phyloP scores from a whole-genome alignment of 2,888 invertebrate genomes.

The Catocala sponsa region DNA sequence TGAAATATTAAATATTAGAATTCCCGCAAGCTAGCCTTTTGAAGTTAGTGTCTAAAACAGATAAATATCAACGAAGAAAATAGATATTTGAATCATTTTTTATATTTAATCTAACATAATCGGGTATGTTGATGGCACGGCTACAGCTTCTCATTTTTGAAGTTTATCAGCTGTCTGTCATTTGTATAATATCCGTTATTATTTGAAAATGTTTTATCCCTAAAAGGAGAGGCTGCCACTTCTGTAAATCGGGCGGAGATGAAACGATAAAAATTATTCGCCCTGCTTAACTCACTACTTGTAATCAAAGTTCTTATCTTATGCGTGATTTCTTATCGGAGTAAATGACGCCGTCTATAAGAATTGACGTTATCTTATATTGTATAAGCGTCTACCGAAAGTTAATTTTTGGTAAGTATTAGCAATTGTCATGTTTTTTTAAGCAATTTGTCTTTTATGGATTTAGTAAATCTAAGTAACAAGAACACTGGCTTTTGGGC shows the following conservation, averaged over 20 bases:
- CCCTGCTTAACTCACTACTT: conserved; percentile 22
- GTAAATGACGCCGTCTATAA: neutral
- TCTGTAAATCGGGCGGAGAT: conserved; percentile 40
- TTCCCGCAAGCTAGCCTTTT: conserved; percentile 11
- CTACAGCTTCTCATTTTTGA: conserved; percentile 45
- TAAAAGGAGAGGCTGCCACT: conserved; percentile 43
- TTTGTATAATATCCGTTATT: conserved; percentile 70
- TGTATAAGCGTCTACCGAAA: neutral
- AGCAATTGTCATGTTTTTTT: neutral
- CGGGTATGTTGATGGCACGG: conserved; percentile 31
- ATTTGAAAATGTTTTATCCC: conserved; percentile 61
- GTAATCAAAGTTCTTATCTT: conserved; percentile 12
- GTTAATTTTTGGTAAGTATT: neutral
- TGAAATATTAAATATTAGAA: neutral
- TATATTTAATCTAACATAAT: conserved; percentile 21
- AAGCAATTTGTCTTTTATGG: neutral
- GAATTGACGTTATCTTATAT: neutral
- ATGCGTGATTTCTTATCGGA: neutral
- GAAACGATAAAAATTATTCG: conserved; percentile 37
- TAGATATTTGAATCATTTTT: conserved; percentile 13
- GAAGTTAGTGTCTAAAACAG: conserved; percentile 29
- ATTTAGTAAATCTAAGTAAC: neutral
- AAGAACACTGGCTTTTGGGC: neutral
- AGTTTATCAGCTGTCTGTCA: conserved; percentile 63
- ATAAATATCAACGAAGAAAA: conserved; percentile 10